Evolutionary conservation across 1,140 invertebrate genomes (phyloP), one percentile per base, ranked within the genome.

Genomic region (Thaumetopoea pityocampa): DNA sequence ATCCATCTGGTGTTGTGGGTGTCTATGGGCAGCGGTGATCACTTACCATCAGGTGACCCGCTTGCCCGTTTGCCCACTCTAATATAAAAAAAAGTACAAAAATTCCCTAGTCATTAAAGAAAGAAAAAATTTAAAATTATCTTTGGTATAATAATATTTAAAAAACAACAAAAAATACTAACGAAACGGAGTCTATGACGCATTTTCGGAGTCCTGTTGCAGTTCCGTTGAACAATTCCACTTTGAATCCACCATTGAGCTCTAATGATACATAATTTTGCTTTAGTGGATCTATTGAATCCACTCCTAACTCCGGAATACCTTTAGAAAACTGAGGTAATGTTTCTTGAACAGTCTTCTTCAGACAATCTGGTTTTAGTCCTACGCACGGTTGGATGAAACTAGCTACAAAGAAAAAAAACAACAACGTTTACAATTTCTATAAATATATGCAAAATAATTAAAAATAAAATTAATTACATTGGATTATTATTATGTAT

Each of bases 291-390:
- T 79, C 74, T 10, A 60, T 48, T 0, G 69, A 10, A 5, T 51
- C 48, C 2, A 79, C 42, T 4, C 61, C 66, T 15, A 76, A 33
- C n/a, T 52, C 56, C 5, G 63, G 64, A n/a, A 70, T 59, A 7
- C 74, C 74, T 34, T 70, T 67, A 0, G 54, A 37, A 20, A 76
- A 76, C n/a, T 47, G 14, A 5, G 71, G 69, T 4, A 79, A 47
- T 0, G 54, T 67, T 24, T 65, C 62, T 51, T 69, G 67, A 10
- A 74, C 29, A 18, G 46, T 72, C 23, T 59, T 65, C 32, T 66
- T 62, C 2, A 79, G 50, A 41, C 74, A 79, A 8, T 65, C 74
- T 7, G 65, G 46, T 15, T 46, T 73, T 11, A 67, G 36, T 7
- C 53, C 59, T 1, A 63, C 60, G 16, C 74, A 79, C 33, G 54